phyloP scores from a whole-genome alignment of 2,113 vertebrate species.

The Acrocephalus kingi region DNA sequence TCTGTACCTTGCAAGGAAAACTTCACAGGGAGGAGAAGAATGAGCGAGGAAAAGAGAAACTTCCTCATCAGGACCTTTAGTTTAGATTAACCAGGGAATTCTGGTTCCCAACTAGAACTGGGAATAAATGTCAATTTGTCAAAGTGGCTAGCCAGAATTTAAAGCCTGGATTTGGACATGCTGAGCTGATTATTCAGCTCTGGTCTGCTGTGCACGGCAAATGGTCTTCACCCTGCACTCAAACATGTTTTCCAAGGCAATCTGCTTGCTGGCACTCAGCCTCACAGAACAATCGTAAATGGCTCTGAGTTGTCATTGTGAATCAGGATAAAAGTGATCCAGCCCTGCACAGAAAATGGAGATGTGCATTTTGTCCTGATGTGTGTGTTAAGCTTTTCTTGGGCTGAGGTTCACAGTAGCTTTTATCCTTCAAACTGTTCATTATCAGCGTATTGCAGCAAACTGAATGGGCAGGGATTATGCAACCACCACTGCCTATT shows the following conservation, averaged over 20 bases:
- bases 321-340: conserved; percentile 20
- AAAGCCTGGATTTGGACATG: background rate
- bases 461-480: background rate
- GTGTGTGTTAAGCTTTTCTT: background rate
- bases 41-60: background rate
- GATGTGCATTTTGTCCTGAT: conserved; percentile 8
- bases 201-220: background rate
- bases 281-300: background rate
- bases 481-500: background rate
- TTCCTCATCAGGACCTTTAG: background rate
- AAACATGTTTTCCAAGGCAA: conserved; percentile 4
- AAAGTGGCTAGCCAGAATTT: background rate
- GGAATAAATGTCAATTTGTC: background rate
- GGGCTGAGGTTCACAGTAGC: background rate
- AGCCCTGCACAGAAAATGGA: background rate
- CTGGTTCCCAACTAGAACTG: background rate
- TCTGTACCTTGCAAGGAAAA: background rate
- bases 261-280: conserved; percentile 25
- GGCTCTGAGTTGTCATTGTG: conserved; percentile 26
- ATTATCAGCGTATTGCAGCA: background rate
- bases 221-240: background rate
- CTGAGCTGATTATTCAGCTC: conserved; percentile 3
- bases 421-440: conserved; percentile 1
- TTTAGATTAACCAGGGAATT: background rate
- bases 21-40: background rate